phyloP scores from a whole-genome alignment of 1,140 invertebrate species.

The Pomacea maculata region DNA sequence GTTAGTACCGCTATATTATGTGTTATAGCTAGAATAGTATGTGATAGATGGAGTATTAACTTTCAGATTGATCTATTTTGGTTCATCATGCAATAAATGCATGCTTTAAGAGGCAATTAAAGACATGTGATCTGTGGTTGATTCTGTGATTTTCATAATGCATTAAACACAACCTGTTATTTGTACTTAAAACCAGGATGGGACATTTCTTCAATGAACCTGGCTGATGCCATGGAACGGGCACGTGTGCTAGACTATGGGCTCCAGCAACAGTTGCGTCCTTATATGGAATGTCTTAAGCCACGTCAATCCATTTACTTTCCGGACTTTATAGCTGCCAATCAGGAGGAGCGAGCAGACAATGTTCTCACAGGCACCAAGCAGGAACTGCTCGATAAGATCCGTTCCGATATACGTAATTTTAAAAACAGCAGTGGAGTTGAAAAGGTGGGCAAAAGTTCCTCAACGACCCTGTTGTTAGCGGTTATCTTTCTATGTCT shows the following conservation, averaged over 20 bases:
- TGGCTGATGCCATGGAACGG: conserved; percentile 85
- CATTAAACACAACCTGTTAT: neutral
- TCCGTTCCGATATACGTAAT: conserved; percentile 85
- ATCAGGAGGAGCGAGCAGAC: conserved; percentile 86
- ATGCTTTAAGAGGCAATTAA: too few species aligned
- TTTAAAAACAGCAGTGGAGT: conserved; percentile 75
- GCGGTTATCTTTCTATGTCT: neutral
- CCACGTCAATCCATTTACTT: conserved; percentile 89
- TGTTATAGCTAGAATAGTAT: too few species aligned
- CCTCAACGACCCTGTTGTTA: neutral
- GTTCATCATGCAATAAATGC: too few species aligned
- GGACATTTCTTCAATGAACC: conserved; percentile 89
- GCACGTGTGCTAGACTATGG: conserved; percentile 74
- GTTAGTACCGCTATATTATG: too few species aligned
- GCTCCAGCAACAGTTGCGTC: conserved; percentile 75
- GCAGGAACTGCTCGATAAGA: conserved; percentile 74
- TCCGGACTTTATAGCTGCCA: conserved; percentile 94
- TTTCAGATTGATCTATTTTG: too few species aligned
- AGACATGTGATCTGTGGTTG: too few species aligned
- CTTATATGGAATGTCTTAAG: conserved; percentile 77
- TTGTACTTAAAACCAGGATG: conserved; percentile 70
- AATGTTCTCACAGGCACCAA: conserved; percentile 78
- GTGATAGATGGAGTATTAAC: too few species aligned
- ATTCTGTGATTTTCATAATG: too few species aligned
- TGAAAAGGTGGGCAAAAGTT: conserved; percentile 70